Base-by-base conservation (phyloP, 2,888 invertebrate species). In the Petrophora chlorosata region DNA sequence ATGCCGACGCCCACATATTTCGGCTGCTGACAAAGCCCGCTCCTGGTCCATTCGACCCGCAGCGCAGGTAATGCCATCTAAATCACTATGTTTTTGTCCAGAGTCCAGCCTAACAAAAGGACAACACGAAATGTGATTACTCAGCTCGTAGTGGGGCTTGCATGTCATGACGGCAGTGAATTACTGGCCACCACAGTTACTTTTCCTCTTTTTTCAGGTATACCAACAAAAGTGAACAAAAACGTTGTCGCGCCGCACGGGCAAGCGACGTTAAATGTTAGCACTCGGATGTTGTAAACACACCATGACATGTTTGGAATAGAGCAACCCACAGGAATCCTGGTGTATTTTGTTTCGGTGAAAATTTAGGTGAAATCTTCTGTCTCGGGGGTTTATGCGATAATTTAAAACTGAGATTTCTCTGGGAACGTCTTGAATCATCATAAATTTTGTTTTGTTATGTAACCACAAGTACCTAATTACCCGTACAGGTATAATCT, bases 101-200 rank as follows among this genome's bases (percentile, higher is more conserved):
- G 41, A 38, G 67, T 69, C 66, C 62, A 54, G 65, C 62, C 65
- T 71, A 65, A 83, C 83, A 86, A 85, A 85, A 76, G 79, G 80
- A 81, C 73, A 74, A 77, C 83, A 84, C 71, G 82, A 80, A 84
- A 85, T 81, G 88, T 85, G 79, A 87, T 85, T 86, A 85, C 79
- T 81, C 82, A 79, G 80, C 73, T 70, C 69, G 73, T 68, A 69
- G 73, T 59, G 63, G 69, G 64, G 80, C 78, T 78, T 81, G 80
- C 79, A 79, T 80, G 82, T 78, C 79, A 81, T 79, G 82, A 70
- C 75, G 70, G 68, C 71, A 75, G 76, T 85, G 82, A 87, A 79
- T 85, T 83, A 87, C 82, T 70, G 65, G 59, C 61, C 55, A 53
- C 58, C 46, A 51, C 53, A 38, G 59, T 44, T 55, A 55, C 57